Evolutionary conservation across 2,113 vertebrate genomes (phyloP).

Genomic region (Zosterops japonicus): DNA sequence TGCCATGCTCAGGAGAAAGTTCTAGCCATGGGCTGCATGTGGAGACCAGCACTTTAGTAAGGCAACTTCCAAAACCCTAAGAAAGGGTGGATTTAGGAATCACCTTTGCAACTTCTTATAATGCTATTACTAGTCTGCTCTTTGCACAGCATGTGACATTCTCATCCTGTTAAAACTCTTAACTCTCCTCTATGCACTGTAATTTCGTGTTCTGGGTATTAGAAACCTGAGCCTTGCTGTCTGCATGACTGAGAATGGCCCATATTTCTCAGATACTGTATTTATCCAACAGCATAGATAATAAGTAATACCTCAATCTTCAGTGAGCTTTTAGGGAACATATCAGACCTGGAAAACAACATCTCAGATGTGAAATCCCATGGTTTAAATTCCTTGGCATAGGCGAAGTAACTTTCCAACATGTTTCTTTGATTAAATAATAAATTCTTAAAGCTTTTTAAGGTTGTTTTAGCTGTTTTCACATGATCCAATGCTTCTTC

Average conservation of each 20-base stretch:
- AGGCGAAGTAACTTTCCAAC: constrained; percentile 58
- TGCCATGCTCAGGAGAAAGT: neutral
- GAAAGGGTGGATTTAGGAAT: neutral
- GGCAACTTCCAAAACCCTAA: neutral
- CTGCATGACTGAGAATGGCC: neutral
- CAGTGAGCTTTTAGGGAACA: constrained; percentile 73
- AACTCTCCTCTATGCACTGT: neutral
- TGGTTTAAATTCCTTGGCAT: constrained; percentile 54
- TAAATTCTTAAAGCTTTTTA: constrained; percentile 73
- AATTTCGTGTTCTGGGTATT: neutral
- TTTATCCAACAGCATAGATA: neutral
- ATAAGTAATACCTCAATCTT: constrained; percentile 76
- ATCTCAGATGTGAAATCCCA: constrained; percentile 83
- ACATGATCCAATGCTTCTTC: constrained; percentile 78
- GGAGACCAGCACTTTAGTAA: neutral
- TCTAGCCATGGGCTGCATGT: neutral
- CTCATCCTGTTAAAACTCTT: neutral
- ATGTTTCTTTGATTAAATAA: constrained; percentile 74
- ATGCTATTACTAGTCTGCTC: neutral
- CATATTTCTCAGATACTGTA: neutral
- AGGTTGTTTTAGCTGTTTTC: constrained; percentile 65
- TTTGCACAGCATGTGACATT: neutral
- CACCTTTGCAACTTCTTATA: neutral
- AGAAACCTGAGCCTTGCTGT: neutral
- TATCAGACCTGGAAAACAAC: constrained; percentile 78